A percentile compares a stretch with the other conserved stretches of the same genome.
Evolutionary conservation across 2,797 vertebrate genomes (phyloP).

Genomic region (Balearica regulorum): DNA sequence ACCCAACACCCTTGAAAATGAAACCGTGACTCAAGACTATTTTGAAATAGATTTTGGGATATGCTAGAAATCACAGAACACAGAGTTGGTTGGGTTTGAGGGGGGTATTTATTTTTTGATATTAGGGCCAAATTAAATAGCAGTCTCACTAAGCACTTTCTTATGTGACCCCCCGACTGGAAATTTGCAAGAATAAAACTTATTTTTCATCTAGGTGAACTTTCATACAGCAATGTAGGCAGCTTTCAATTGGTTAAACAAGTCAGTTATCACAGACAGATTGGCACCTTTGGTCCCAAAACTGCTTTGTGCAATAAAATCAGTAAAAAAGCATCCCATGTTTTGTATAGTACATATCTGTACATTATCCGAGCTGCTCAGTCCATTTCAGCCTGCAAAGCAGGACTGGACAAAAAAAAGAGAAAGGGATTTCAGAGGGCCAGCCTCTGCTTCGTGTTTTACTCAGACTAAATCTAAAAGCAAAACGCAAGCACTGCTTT

Average conservation of each 20-base stretch:
- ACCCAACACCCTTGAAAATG: not conserved
- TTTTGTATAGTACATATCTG: not conserved
- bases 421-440: not conserved
- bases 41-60: not conserved
- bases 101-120: not conserved
- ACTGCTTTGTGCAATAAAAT: not conserved
- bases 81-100: not conserved
- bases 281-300: not conserved
- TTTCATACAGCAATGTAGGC: not conserved
- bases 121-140: not conserved
- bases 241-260: not conserved
- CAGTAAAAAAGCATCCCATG: not conserved
- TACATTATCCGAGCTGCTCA: not conserved
- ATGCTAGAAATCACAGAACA: not conserved
- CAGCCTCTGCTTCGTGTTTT: not conserved
- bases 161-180: not conserved
- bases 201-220: not conserved
- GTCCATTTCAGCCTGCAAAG: not conserved
- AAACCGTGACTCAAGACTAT: not conserved
- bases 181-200: not conserved
- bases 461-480: not conserved
- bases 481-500: not conserved
- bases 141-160: not conserved
- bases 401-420: not conserved
- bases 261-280: not conserved